These are phyloP conservation scores for Decapterus maruadsi DNA, from an alignment of 2,797 vertebrate genomes.

Conservation along the genomic window DNA sequence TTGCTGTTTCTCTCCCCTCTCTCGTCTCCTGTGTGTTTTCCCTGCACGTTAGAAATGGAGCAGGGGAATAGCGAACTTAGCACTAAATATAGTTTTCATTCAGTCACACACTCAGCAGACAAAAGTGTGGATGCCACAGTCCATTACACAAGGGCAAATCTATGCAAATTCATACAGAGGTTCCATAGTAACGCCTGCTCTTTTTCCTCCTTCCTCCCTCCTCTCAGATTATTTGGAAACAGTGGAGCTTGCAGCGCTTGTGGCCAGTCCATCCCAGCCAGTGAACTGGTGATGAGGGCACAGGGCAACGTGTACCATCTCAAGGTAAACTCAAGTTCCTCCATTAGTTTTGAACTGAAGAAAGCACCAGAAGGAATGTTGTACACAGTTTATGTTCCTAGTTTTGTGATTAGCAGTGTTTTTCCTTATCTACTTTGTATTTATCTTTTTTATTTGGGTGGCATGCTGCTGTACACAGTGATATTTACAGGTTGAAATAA, in stretches of 20 bases:
- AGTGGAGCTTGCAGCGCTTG: constrained; percentile 98
- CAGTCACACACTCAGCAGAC: constrained; percentile 27
- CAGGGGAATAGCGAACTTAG: constrained; percentile 25
- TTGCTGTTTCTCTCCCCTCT: constrained; percentile 48
- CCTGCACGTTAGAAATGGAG: constrained; percentile 37
- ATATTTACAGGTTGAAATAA: not conserved
- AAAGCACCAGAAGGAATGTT: too few relatives aligned
- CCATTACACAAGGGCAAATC: constrained; percentile 33
- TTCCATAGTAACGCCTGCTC: constrained; percentile 32
- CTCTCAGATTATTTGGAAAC: constrained; percentile 96
- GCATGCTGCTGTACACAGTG: not conserved
- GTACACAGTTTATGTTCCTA: not conserved
- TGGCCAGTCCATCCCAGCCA: constrained; percentile 98
- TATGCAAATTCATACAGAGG: constrained; percentile 22
- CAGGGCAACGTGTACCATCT: constrained; percentile 99
- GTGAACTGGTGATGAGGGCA: constrained; percentile 98
- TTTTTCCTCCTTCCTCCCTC: not conserved
- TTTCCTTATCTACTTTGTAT: not conserved
- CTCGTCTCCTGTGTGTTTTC: constrained; percentile 35
- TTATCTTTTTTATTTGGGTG: not conserved
- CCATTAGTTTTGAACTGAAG: not conserved
- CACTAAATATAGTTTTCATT: constrained; percentile 39
- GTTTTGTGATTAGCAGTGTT: not conserved
- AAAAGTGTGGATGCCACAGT: constrained; percentile 39
- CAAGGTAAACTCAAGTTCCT: constrained; percentile 87